Base-by-base conservation (phyloP, 2,113 vertebrate genomes). In the Chlorodrepanis virens region DNA sequence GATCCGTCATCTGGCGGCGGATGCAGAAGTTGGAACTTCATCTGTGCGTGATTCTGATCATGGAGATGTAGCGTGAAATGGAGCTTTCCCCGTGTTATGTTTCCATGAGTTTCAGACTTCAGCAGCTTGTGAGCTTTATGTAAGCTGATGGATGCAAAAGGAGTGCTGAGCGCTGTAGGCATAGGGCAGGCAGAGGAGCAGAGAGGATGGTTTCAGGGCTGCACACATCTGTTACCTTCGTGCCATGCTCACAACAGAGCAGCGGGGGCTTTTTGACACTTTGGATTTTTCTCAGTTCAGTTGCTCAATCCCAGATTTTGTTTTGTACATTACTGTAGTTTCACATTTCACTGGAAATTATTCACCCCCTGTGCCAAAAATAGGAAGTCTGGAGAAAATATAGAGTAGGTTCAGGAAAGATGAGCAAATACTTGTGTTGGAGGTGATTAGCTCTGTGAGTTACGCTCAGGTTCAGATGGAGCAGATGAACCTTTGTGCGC, bases 211-310 rank as follows among this genome's bases (percentile, higher is more conserved):
- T 68, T 90, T 89, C 71, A 68, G 90, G 67, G 78, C 69, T 61
- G 72, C 10, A 13, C 90, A 83, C 93, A 96, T 94, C 94, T 96
- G 94, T 86, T 97, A 77, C 81, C 76, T 81, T 60, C 5, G 0
- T 86, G 87, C 52, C 14, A 2, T 15, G 72, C 68, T 96, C 74
- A 11, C 49, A 53, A 9, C 76, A 65, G 69, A 95, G 45, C 96
- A 95, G 93, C 9, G 0, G 92, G 95, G 67, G 49, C 45, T 87
- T 93, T 79, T 84, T 89, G 69, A 90, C 92, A 61, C 94, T 60
- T 94, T 0, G 5, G 64, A 87, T 96, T 60, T 77, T 87, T 68
- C 89, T 75, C 92, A 47, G 76, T 89, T 94, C 83, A 69, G 52
- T 95, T 94, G 76, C 88, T 96, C 64, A 69, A 6, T 84, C 87